phyloP scores from a whole-genome alignment of 2,888 invertebrate species.

The Fragum sueziense region DNA sequence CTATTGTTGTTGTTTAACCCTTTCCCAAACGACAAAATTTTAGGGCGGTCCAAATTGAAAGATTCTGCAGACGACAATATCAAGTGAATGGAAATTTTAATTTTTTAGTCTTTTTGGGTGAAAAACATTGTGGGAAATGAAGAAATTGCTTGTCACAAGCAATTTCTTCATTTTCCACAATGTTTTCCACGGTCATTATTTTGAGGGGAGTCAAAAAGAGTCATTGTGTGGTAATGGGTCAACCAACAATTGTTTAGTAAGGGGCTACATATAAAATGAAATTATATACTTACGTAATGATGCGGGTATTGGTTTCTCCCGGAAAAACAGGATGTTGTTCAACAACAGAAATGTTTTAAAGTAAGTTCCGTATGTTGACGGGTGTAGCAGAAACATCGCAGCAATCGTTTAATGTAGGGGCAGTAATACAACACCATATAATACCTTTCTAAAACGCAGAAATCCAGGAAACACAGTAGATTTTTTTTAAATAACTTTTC shows the following conservation, averaged over 20 bases:
- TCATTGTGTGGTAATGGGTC: no score
- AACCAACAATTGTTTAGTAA: neutral
- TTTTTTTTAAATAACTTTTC: no score
- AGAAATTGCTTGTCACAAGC: conserved; percentile 1
- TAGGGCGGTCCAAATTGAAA: no score
- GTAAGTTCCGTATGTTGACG: conserved; percentile 38
- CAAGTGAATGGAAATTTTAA: no score
- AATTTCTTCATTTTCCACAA: neutral
- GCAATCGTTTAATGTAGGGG: no score
- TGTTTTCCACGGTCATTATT: neutral
- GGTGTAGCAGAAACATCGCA: conserved; percentile 36
- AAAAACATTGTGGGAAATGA: neutral
- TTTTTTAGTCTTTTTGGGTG: no score
- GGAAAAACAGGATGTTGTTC: conserved; percentile 39
- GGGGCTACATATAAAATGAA: neutral
- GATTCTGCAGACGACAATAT: no score
- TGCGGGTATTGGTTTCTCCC: conserved; percentile 37
- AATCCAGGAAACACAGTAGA: no score
- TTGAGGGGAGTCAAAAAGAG: no score
- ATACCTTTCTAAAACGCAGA: no score
- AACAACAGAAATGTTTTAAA: conserved; percentile 43
- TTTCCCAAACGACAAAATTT: no score
- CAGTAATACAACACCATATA: no score
- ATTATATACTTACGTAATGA: conserved; percentile 42
- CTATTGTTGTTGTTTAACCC: neutral